phyloP scores from a whole-genome alignment of 2,797 vertebrate genomes.

The Gymnopithys bicolor region DNA sequence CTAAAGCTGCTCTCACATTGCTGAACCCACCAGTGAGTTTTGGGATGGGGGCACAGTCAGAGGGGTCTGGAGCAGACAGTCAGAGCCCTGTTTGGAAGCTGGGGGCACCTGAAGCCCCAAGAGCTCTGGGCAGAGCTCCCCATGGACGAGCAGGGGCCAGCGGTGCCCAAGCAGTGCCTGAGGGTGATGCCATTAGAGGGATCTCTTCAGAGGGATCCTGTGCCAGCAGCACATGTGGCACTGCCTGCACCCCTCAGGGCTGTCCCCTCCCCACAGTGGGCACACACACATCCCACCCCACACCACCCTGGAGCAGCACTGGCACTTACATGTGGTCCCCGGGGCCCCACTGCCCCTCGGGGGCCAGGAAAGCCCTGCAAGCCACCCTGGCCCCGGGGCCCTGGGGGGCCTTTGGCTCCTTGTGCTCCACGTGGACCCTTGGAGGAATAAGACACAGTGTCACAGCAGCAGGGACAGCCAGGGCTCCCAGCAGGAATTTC shows the following conservation, averaged over 20 bases:
- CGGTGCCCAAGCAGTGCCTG: rapidly evolving
- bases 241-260: neutral
- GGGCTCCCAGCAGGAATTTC: neutral
- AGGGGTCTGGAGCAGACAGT: neutral
- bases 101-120: neutral
- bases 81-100: neutral
- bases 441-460: neutral
- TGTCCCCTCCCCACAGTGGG: neutral
- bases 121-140: neutral
- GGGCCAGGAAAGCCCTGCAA: conserved; percentile 81
- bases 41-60: rapidly evolving
- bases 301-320: rapidly evolving
- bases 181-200: neutral
- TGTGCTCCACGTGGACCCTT: conserved; percentile 79
- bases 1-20: rapidly evolving
- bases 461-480: neutral
- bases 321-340: conserved; percentile 78
- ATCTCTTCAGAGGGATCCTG: neutral
- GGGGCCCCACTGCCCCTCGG: conserved; percentile 76
- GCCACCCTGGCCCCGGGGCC: conserved; percentile 82
- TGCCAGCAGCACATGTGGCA: rapidly evolving
- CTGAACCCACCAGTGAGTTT: neutral
- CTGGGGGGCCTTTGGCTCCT: conserved; percentile 80
- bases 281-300: rapidly evolving
- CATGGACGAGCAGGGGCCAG: rapidly evolving